These are phyloP conservation scores for Gadus chalcogrammus DNA, from an alignment of 2,113 vertebrate species.

Conservation along the genomic window DNA sequence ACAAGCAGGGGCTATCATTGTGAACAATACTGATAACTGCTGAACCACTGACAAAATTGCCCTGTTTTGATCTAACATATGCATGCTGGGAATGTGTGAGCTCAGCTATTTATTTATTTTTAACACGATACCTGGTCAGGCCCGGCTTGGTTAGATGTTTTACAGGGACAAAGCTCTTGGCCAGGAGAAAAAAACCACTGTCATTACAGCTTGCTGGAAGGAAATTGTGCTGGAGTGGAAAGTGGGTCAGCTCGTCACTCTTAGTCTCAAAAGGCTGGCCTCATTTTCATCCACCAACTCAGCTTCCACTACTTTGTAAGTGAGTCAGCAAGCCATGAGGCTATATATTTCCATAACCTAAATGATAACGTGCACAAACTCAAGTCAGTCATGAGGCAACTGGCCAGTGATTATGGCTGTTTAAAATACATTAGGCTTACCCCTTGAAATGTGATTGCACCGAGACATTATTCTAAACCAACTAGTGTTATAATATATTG, in stretches of 20 bases:
- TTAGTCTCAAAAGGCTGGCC: slow-evolving; percentile 51
- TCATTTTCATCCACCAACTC: slow-evolving; percentile 61
- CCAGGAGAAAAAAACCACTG: slow-evolving; percentile 46
- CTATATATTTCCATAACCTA: slow-evolving; percentile 20
- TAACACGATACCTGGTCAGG: slow-evolving; percentile 22
- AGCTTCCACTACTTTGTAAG: slow-evolving; percentile 39
- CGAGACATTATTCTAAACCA: too few species aligned
- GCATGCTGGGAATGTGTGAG: too few species aligned
- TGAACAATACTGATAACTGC: too few species aligned
- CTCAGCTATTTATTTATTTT: too few species aligned
- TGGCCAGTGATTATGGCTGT: too few species aligned
- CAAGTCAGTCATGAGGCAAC: background rate
- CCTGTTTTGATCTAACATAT: too few species aligned
- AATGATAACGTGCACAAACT: background rate
- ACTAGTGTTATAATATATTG: too few species aligned
- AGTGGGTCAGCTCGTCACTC: slow-evolving; percentile 64
- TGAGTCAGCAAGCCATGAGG: slow-evolving; percentile 55
- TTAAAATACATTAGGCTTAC: too few species aligned
- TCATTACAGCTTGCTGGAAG: slow-evolving; percentile 53
- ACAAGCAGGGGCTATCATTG: too few species aligned
- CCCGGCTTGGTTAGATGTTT: slow-evolving; percentile 18
- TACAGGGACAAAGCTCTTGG: slow-evolving; percentile 46
- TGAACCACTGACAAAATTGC: too few species aligned
- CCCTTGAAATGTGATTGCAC: too few species aligned
- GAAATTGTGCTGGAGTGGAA: slow-evolving; percentile 55